Evolutionary conservation across 2,888 invertebrate genomes (phyloP).

Genomic region (Diarsia dahlii): DNA sequence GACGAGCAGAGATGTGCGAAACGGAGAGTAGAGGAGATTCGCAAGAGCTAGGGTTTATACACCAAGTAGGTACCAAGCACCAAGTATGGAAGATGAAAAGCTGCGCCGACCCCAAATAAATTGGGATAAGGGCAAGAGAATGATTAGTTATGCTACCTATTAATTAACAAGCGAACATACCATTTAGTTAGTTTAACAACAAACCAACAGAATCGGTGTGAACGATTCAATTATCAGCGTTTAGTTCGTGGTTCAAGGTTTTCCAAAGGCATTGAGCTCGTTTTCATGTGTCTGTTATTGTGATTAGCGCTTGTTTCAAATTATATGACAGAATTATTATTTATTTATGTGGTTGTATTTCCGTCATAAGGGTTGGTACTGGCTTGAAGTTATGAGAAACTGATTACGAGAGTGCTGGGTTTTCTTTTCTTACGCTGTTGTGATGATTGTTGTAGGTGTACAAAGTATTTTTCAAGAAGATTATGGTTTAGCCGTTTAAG

Average conservation of each 20-base stretch:
- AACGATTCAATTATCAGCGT: slow-evolving; percentile 46
- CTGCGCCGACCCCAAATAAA: too few species aligned
- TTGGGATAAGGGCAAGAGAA: too few species aligned
- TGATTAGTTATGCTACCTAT: background rate
- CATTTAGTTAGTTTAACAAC: slow-evolving; percentile 18
- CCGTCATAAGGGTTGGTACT: background rate
- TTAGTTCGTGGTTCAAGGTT: slow-evolving; percentile 46
- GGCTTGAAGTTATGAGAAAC: too few species aligned
- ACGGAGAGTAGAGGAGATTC: background rate
- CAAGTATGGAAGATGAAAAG: too few species aligned
- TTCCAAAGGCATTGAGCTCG: slow-evolving; percentile 37
- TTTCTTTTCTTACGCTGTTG: too few species aligned
- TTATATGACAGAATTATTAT: slow-evolving; percentile 13
- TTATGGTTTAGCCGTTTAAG: too few species aligned
- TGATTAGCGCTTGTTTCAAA: slow-evolving; percentile 30
- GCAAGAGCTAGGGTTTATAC: background rate
- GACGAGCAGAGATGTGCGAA: background rate
- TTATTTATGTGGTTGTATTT: slow-evolving; percentile 8
- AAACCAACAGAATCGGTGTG: slow-evolving; percentile 20
- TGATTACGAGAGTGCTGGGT: too few species aligned
- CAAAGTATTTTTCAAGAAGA: too few species aligned
- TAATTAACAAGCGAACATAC: slow-evolving; percentile 21
- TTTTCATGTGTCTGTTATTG: slow-evolving; percentile 15
- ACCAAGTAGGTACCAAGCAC: too few species aligned
- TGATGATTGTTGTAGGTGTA: too few species aligned